phyloP scores from a whole-genome alignment of 2,113 vertebrate species.

The Upupa epops region DNA sequence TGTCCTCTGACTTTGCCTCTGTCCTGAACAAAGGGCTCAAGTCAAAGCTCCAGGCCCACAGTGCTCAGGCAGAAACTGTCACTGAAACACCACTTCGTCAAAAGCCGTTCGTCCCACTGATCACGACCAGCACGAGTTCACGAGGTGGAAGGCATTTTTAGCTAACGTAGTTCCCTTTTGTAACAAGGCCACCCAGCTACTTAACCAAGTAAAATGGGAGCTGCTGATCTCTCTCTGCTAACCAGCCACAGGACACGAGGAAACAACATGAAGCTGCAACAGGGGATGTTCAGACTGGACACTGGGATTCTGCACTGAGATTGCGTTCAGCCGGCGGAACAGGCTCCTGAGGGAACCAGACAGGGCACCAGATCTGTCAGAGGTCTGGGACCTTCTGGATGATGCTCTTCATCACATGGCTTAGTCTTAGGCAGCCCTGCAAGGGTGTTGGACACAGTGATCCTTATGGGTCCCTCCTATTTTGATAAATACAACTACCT shows the following conservation, averaged over 20 bases:
- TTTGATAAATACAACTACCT: neutral
- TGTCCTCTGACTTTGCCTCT: neutral
- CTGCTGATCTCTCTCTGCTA: neutral
- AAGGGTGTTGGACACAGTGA: neutral
- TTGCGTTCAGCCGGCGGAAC: neutral
- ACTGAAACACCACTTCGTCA: neutral
- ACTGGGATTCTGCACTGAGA: neutral
- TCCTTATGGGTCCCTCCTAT: neutral
- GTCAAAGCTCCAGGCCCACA: neutral
- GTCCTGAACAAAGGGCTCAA: neutral
- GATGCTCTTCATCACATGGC: neutral
- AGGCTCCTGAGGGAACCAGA: neutral
- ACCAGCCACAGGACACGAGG: accelerated
- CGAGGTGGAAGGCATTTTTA: neutral
- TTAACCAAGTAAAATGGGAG: neutral
- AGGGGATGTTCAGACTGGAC: neutral
- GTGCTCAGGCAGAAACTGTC: neutral
- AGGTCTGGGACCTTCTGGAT: neutral
- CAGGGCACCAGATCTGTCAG: neutral
- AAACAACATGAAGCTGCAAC: neutral
- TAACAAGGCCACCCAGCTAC: neutral
- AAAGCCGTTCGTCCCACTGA: neutral
- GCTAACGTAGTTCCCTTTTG: neutral
- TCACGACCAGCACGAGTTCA: neutral
- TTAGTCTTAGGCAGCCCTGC: neutral